Evolutionary conservation across 2,888 invertebrate species (phyloP), one percentile per base, ranked within the genome.

Genomic region (Hedya salicella): DNA sequence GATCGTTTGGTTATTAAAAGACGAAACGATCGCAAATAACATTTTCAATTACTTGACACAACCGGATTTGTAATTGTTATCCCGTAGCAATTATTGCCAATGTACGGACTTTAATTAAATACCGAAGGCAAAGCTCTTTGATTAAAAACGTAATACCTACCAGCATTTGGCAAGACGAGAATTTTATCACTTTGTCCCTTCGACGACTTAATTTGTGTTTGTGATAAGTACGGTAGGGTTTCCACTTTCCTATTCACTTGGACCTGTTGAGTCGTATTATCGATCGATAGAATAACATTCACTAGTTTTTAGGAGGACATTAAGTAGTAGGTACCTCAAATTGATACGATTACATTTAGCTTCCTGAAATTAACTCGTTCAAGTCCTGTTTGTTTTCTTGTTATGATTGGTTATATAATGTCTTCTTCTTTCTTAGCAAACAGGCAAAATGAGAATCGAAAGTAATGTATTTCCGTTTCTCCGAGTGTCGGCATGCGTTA

Each of bases 51-150:
- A 82, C 81, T 81, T 81, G 78, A 76, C 77, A 80, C 78, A 80
- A 83, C 80, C 80, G 79, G 81, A 80, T 82, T 81, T 78, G 80
- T 78, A 77, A 80, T 78, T 76, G 48, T 79, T 81, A 76, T 71
- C 72, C 72, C 71, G 71, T 75, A 75, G 79, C 80, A 82, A 81
- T 88, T 84, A 89, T 87, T 85, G 80, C 81, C 81, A 79, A 87
- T 86, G 85, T 87, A 79, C 80, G 74, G 73, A 75, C 77, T 79
- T 85, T 87, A 87, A 89, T 88, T 89, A 86, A 89, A 89, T 85
- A 82, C 79, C 67, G 71, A 73, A 77, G 73, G 74, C 71, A 69
- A 76, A 77, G 79, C 79, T 66, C 75, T 71, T 78, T 80, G 81
- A 83, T 85, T 84, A 82, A 87, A 85, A 83, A 82, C 79, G 79